Evolutionary conservation across 2,888 invertebrate genomes (phyloP), one percentile per base, ranked within the genome.

Genomic region (Ichneumon xanthorius): DNA sequence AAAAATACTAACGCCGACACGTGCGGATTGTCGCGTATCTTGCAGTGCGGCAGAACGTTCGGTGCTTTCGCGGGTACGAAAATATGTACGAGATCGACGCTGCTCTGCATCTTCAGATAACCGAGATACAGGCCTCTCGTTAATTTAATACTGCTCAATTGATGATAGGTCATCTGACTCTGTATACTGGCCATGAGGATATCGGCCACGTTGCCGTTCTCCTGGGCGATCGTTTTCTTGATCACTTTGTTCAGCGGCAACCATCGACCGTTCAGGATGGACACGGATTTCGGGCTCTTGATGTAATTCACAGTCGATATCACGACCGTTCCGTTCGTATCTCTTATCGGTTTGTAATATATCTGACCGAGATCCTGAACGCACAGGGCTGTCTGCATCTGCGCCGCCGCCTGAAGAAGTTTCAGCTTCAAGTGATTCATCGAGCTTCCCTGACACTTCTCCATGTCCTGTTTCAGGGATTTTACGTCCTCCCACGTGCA

Each of bases 401-500:
- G 98, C 26, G 97, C 96, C 1, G 98, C 97, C 0, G 99, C 99
- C 72, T 98, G 97, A 0, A 99, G 95, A 3, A 99, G 95, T 94
- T 99, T 99, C 88, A 97, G 96, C 82, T 99, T 96, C 94, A 99
- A 98, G 94, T 98, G 98, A 88, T 96, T 95, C 55, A 97, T 96
- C 1, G 98, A 98, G 0, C 98, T 98, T 16, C 97, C 98, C 1
- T 97, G 96, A 93, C 98, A 97, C 91, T 98, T 98, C 93, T 99
- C 99, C 98, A 99, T 98, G 92, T 99, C 99, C 33, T 97, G 96
- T n/a, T 97, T 96, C 1, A 99, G 95, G 2, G 97, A 96, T 92
- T 98, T 99, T 7, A 98, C 98, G 92, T 99, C 99, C 90, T 99
- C 98, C 99, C 99, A 99, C 0, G 98, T 97, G 93, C 99, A 98